phyloP scores from a whole-genome alignment of 92 coral and sea anemone genomes.

The Pocillopora grandis region DNA sequence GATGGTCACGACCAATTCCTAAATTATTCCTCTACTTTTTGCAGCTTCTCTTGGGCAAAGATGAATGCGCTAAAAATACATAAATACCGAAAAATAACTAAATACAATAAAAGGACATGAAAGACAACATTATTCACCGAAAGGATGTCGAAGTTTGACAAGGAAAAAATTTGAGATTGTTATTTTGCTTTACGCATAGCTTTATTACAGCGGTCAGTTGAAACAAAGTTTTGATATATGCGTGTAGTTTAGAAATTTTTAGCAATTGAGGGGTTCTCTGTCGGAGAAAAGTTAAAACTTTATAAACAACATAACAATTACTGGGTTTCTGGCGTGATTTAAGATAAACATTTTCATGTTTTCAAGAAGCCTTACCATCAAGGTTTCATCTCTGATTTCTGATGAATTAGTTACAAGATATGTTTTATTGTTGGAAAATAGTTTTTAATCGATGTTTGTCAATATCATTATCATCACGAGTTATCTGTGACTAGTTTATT shows the following conservation, averaged over 20 bases:
- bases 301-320: too few relatives aligned
- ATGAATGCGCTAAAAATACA: not conserved
- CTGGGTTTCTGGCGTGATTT: too few relatives aligned
- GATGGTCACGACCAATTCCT: not conserved
- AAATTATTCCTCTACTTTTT: not conserved
- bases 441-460: not conserved
- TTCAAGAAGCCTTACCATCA: too few relatives aligned
- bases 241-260: too few relatives aligned
- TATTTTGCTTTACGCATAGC: too few relatives aligned
- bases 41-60: conserved; percentile 1
- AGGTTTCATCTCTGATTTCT: not conserved
- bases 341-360: too few relatives aligned
- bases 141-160: not conserved
- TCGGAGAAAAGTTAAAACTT: too few relatives aligned
- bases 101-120: not conserved
- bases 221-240: too few relatives aligned
- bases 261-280: too few relatives aligned
- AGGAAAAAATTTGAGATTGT: too few relatives aligned
- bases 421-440: not conserved
- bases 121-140: not conserved
- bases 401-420: not conserved
- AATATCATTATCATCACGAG: not conserved
- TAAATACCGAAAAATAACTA: not conserved
- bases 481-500: too few relatives aligned
- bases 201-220: too few relatives aligned